Percentiles rank a stretch among this genome's conserved stretches.
Evolutionary conservation across 2,888 invertebrate genomes (phyloP).

Genomic region (Parasteatoda lunata): DNA sequence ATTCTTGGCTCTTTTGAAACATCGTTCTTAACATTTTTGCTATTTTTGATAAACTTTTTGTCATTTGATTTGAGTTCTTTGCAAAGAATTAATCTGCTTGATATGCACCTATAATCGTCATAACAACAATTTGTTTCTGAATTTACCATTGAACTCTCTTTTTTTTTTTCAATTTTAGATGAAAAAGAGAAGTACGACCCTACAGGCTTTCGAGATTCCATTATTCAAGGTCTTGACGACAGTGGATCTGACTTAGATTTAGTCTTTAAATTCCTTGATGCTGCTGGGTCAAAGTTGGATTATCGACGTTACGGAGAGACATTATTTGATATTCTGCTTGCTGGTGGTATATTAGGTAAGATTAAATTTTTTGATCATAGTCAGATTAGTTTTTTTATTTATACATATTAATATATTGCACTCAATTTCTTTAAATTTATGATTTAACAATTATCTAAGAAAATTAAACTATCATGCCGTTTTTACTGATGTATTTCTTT

Average conservation of each 20-base stretch:
- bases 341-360: constrained; percentile 82
- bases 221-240: constrained; percentile 90
- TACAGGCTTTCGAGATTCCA: constrained; percentile 97
- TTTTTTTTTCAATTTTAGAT: constrained; percentile 80
- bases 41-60: too few relatives aligned
- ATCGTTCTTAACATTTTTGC: too few relatives aligned
- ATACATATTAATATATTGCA: background rate
- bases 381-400: background rate
- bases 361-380: background rate
- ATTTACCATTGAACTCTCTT: background rate
- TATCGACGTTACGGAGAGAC: constrained; percentile 98
- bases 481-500: background rate
- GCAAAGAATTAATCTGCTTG: too few relatives aligned
- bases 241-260: constrained; percentile 89
- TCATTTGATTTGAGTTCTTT: too few relatives aligned
- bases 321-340: constrained; percentile 97
- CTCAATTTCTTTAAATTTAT: background rate
- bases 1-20: too few relatives aligned
- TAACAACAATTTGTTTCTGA: background rate
- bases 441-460: background rate
- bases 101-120: background rate
- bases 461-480: background rate
- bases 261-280: constrained; percentile 95
- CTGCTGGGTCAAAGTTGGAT: constrained; percentile 95
- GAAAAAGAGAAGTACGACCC: constrained; percentile 99